Base-by-base conservation (phyloP, 2,113 vertebrate species). In the Megaleporinus macrocephalus region DNA sequence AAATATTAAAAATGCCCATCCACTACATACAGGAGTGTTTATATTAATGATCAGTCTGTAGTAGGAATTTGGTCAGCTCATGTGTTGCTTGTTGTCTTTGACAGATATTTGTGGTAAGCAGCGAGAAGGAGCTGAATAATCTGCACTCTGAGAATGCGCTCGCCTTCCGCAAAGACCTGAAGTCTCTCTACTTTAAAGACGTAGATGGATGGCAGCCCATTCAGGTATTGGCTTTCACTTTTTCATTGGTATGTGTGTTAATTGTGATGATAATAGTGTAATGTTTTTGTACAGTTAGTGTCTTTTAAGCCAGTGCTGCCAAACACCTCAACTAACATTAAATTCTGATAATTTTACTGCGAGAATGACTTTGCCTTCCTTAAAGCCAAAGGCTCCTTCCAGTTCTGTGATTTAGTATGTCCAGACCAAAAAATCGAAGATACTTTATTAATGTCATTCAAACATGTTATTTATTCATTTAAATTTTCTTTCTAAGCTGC, bases 31-130 rank as follows among this genome's bases (percentile, higher is more conserved):
- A 51, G 47, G 47, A 49, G 47, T 51, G 13, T 18, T 51, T 51
- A 22, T 55, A 55, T 22, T 22, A 61, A n/a, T 22, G 9, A 1
- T 1, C 1, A n/a, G 22, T 57, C 55, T n/a, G 55, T n/a, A 22
- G 20, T 51, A 51, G 49, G 7, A n/a, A 57, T 44, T 4, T 44
- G 41, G 41, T 57, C 55, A 57, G 20, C 14, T 9, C 10, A 0
- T 4, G 30, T 81, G 27, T 68, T 73, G 61, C 36, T 7, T 70
- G 27, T 30, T 27, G 20, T 55, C 27, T 73, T 41, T n/a, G 76
- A 10, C 59, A 99, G 98, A 98, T 99, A 91, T 99, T 97, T 87
- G 95, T 99, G 84, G 97, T 99, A 71, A 96, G 96, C 89, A 96
- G 94, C 83, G 95, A 95, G 88, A 96, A 98, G 77, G 97, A 99